Percentiles rank a stretch among this genome's conserved stretches.
phyloP scores from a whole-genome alignment of 2,797 vertebrate species.

The Podarcis lilfordi region DNA sequence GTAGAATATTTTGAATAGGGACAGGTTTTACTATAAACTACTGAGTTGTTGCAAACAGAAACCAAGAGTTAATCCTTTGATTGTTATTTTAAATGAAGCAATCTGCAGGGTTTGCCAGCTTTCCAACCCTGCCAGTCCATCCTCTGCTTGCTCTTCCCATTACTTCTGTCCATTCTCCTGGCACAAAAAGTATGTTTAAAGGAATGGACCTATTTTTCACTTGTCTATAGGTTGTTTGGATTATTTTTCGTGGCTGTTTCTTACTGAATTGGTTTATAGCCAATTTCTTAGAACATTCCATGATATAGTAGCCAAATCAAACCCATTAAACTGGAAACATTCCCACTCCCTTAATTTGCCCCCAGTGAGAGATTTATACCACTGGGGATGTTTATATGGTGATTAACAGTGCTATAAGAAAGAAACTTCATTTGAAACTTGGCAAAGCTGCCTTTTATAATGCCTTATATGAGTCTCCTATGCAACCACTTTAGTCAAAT shows the following conservation, averaged over 20 bases:
- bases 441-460: conserved; percentile 10
- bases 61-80: not conserved
- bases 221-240: not conserved
- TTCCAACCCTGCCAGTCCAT: not conserved
- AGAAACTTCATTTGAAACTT: conserved; percentile 32
- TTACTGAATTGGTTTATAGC: conserved; percentile 4
- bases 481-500: conserved; percentile 21
- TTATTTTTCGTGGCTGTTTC: not conserved
- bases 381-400: conserved; percentile 8
- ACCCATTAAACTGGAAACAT: not conserved
- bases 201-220: not conserved
- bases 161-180: not conserved
- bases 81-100: not conserved
- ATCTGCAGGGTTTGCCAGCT: not conserved
- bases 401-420: conserved; percentile 23
- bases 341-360: conserved; percentile 35
- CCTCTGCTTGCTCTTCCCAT: not conserved
- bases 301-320: conserved; percentile 24
- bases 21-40: not conserved
- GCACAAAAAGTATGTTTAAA: not conserved
- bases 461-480: conserved; percentile 38
- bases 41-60: not conserved
- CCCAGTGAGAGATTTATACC: conserved; percentile 17
- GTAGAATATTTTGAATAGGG: not conserved
- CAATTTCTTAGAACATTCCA: conserved; percentile 12